Base-by-base conservation (phyloP, 1,140 invertebrate species). In the Euura saliciscinereae region DNA sequence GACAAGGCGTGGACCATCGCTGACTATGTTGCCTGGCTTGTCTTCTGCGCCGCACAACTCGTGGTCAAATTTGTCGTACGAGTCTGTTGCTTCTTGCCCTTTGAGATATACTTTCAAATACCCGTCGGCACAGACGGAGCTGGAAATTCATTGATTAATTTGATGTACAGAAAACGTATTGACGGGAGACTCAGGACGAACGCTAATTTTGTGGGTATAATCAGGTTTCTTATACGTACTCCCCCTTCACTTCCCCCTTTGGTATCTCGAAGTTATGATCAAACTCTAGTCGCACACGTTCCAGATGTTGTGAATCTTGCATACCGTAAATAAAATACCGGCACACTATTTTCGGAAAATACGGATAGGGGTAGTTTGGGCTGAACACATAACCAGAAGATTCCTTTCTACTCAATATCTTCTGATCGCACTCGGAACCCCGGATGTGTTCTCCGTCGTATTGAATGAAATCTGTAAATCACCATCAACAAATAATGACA, bases 311-410 rank as follows among this genome's bases (percentile, higher is more conserved):
- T 70, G 93, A 93, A 88, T 98, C 97, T 89, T 98, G 96, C 90
- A 98, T 94, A 76, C 97, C 97, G 88, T 99, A 98, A 84, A 99
- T 95, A 91, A 97, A 98, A 90, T 99, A 99, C 86, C 95, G 94
- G 90, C 98, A 99, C 75, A 97, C 95, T 83, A 97, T 94, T 90
- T 98, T 98, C 77, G 93, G 93, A 86, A 97, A 94, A 89, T 98
- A 98, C 67, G 94, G 94, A 88, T 93, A 96, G 79, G 97, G 97
- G 90, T 95, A 99, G 89, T 97, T 97, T 76, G 97, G 98, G 88
- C 96, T 97, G 87, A 94, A 96, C 76, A 99, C 95, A 83, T 90
- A 93, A 77, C 97, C 97, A 78, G 91, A 93, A 66, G 95, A 97
- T 88, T 97, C 94, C 87, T 96, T 96, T 88, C 94, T 93, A 87